phyloP scores from a whole-genome alignment of 2,888 invertebrate genomes.

The Endotricha flammealis region DNA sequence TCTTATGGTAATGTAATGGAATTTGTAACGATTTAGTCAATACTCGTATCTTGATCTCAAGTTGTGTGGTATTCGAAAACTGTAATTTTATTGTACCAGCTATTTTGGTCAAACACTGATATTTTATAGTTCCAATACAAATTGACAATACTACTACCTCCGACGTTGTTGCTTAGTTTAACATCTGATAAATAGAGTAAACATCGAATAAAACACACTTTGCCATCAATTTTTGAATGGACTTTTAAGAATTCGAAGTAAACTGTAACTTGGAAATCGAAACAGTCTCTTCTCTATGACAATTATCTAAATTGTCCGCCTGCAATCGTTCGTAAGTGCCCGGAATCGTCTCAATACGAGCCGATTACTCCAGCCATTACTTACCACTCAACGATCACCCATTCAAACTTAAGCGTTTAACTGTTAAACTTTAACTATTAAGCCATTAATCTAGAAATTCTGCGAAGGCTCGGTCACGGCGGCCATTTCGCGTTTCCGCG shows the following conservation, averaged over 20 bases:
- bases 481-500: constrained; percentile 42
- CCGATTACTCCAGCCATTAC: constrained; percentile 55
- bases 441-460: constrained; percentile 62
- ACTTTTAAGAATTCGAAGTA: too few relatives aligned
- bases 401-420: constrained; percentile 49
- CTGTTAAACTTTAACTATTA: constrained; percentile 64
- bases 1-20: background rate
- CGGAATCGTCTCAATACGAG: constrained; percentile 36
- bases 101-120: too few relatives aligned
- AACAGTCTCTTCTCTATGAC: constrained; percentile 1
- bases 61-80: background rate
- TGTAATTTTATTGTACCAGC: too few relatives aligned
- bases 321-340: constrained; percentile 28
- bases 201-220: too few relatives aligned
- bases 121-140: too few relatives aligned
- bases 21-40: background rate
- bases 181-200: too few relatives aligned
- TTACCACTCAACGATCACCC: constrained; percentile 41
- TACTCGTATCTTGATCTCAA: background rate
- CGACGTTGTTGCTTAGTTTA: too few relatives aligned
- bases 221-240: too few relatives aligned
- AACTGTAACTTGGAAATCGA: too few relatives aligned
- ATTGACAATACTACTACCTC: too few relatives aligned
- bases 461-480: constrained; percentile 32
- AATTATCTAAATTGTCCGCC: constrained; percentile 14